Evolutionary conservation across 1,140 invertebrate genomes (phyloP).

Genomic region (Oedothorax gibbosus): DNA sequence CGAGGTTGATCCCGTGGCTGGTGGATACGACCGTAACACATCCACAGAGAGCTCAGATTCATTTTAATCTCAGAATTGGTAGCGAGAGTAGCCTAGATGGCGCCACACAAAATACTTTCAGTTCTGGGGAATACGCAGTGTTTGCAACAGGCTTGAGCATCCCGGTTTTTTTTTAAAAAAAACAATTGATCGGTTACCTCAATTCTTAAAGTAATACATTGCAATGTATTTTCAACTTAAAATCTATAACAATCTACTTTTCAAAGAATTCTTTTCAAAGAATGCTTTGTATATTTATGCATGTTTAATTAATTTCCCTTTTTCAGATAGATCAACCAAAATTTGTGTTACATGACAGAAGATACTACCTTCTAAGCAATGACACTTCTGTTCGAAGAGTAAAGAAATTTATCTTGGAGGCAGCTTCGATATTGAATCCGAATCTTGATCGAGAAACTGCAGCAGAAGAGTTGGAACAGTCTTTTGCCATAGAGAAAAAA

Average conservation of each 20-base stretch:
- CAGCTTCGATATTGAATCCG: not conserved
- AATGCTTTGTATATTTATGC: not conserved
- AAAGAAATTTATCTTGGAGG: slow-evolving; percentile 16
- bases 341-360: not conserved
- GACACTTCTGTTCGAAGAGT: not conserved
- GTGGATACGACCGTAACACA: no score
- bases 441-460: not conserved
- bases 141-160: no score
- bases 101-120: no score
- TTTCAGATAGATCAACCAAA: slow-evolving; percentile 35
- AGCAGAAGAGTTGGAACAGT: not conserved
- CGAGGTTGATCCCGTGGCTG: no score
- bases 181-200: not conserved
- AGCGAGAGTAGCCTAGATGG: no score
- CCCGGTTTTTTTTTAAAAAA: no score
- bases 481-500: slow-evolving; percentile 13
- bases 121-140: no score
- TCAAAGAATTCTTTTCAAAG: not conserved
- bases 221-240: not conserved
- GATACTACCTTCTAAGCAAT: not conserved
- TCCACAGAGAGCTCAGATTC: no score
- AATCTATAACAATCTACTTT: not conserved
- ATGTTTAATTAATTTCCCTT: not conserved
- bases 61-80: no score
- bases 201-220: not conserved